Conservation (phyloP, 2,888 invertebrate genomes). For the Synergus umbraculus region DNA sequence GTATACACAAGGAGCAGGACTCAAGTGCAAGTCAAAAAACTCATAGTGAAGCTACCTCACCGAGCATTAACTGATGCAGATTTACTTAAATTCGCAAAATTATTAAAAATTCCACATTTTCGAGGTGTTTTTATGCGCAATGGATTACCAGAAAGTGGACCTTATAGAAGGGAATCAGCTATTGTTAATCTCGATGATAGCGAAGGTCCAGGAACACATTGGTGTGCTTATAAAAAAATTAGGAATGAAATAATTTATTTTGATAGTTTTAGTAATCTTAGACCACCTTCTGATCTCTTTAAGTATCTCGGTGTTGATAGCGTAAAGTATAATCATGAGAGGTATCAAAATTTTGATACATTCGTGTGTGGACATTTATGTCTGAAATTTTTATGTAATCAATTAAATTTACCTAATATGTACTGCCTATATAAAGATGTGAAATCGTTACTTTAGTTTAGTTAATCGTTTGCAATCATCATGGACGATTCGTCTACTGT, state of each 20-base stretch:
- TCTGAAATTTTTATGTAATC: no score
- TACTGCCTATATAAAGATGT: no score
- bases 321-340: constrained; percentile 62
- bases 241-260: constrained; percentile 66
- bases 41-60: constrained; percentile 59
- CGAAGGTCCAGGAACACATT: constrained; percentile 67
- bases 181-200: no score
- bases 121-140: no score
- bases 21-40: constrained; percentile 38
- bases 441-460: no score
- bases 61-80: constrained; percentile 65
- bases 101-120: constrained; percentile 62
- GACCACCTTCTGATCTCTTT: constrained; percentile 64
- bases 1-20: not conserved
- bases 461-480: no score
- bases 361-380: no score
- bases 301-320: constrained; percentile 54
- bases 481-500: no score
- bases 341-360: constrained; percentile 62
- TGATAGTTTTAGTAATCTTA: constrained; percentile 72
- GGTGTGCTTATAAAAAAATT: constrained; percentile 62
- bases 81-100: constrained; percentile 61
- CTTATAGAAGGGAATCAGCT: no score
- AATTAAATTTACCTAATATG: no score
- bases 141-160: no score